phyloP scores from a whole-genome alignment of 2,888 invertebrate species.

The Dolomedes plantarius region DNA sequence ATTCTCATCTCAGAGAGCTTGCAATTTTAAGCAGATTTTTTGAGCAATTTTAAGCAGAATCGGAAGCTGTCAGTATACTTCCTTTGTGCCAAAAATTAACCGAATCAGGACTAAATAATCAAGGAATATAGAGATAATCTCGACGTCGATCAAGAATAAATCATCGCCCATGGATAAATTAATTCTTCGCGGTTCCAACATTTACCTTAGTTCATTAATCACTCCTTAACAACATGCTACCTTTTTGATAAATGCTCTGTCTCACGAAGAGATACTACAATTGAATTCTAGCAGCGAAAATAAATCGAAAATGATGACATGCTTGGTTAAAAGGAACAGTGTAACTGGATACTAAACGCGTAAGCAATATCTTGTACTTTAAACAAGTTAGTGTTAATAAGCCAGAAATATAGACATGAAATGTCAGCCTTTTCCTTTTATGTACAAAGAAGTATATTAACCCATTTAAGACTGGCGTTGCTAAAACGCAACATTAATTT shows the following conservation, averaged over 20 bases:
- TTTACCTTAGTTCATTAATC: constrained; percentile 39
- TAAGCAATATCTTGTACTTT: no score
- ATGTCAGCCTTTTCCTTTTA: no score
- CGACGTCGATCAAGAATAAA: constrained; percentile 26
- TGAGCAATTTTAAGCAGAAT: no score
- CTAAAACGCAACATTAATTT: no score
- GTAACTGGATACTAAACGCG: background rate
- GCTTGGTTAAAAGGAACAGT: background rate
- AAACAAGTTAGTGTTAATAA: no score
- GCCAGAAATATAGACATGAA: no score
- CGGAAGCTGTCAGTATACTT: background rate
- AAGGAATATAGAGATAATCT: constrained; percentile 2
- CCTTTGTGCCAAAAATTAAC: background rate
- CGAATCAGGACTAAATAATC: background rate
- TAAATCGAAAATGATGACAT: background rate
- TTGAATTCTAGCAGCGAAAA: background rate
- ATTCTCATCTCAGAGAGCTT: no score
- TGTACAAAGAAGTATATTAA: no score
- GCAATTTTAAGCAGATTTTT: no score
- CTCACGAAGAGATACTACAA: background rate
- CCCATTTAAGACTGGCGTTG: no score
- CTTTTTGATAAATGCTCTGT: background rate
- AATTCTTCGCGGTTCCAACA: constrained; percentile 35
- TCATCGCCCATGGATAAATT: constrained; percentile 28
- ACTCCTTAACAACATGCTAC: constrained; percentile 30